phyloP scores from a whole-genome alignment of 2,113 vertebrate genomes.

The Oncorhynchus clarkii region DNA sequence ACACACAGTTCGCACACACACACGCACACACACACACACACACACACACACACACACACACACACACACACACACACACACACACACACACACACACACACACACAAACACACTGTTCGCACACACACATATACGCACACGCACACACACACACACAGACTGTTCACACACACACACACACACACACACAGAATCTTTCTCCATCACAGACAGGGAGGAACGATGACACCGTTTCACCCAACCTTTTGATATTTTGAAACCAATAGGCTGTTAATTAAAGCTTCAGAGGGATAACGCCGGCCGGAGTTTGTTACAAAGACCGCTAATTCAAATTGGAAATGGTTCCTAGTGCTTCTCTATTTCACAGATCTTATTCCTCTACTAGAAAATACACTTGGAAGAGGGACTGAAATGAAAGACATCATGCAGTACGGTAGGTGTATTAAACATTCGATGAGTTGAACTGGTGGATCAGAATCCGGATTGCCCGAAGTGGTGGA shows the following conservation, averaged over 20 bases:
- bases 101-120: not conserved
- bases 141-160: not conserved
- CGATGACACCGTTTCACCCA: slow-evolving; percentile 20
- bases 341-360: slow-evolving; percentile 58
- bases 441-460: slow-evolving; percentile 61
- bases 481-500: not conserved
- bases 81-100: not conserved
- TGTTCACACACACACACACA: not conserved
- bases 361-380: slow-evolving; percentile 56
- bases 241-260: slow-evolving; percentile 69
- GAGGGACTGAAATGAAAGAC: slow-evolving; percentile 56
- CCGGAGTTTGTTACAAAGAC: slow-evolving; percentile 71
- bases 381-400: slow-evolving; percentile 48
- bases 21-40: not conserved
- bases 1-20: slow-evolving; percentile 14
- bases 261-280: slow-evolving; percentile 75
- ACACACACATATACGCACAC: no score
- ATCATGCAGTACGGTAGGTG: slow-evolving; percentile 29
- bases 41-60: not conserved
- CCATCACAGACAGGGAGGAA: not conserved
- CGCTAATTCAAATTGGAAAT: slow-evolving; percentile 74
- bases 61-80: not conserved
- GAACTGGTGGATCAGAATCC: slow-evolving; percentile 44
- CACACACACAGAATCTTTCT: not conserved
- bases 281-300: slow-evolving; percentile 69